Evolutionary conservation across 2,888 invertebrate genomes (phyloP), one percentile per base, ranked within the genome.

Genomic region (Perithous albicinctus): DNA sequence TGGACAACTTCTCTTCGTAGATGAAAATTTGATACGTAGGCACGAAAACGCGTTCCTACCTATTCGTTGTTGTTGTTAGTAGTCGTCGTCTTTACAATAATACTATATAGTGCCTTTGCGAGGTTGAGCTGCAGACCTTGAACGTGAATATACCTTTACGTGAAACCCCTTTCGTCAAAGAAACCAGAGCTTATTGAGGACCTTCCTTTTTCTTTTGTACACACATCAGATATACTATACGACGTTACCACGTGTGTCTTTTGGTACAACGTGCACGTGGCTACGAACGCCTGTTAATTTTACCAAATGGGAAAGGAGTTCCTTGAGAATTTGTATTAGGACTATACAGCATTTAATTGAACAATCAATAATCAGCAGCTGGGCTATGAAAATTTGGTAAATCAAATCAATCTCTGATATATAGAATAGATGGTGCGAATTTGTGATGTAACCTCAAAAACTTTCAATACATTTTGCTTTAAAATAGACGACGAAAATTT

Each of bases 11-110:
- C 15, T 63, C 63, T 35, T 32, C 64, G 26, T 23, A 61, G 66
- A 76, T 61, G 76, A 80, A 80, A 76, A 77, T 77, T 67, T 77
- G 76, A 80, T 80, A 77, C 59, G 64, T 18, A 51, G 26, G 41
- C 18, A 67, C 35, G 76, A 73, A 76, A 79, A 76, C 61, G 61
- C 79, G 67, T 69, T 61, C n/a, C 63, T 72, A 61, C 72, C 32
- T 51, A 29, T 35, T 59, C 23, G 48, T 48, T 20, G 18, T 63
- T 20, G 10, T 18, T 8, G 70, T 69, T 48, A 10, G 18, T 63
- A 10, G 10, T 18, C 15, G 70, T 69, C 38, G 69, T 41, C 23
- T 5, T 26, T 12, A 29, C 43, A 54, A 59, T 38, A 59, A 61
- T 61, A 20, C 38, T 32, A 26, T 56, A 56, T 15, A 26, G 15